Conservation (phyloP, 2,797 vertebrate genomes). For the Danio choprae region DNA sequence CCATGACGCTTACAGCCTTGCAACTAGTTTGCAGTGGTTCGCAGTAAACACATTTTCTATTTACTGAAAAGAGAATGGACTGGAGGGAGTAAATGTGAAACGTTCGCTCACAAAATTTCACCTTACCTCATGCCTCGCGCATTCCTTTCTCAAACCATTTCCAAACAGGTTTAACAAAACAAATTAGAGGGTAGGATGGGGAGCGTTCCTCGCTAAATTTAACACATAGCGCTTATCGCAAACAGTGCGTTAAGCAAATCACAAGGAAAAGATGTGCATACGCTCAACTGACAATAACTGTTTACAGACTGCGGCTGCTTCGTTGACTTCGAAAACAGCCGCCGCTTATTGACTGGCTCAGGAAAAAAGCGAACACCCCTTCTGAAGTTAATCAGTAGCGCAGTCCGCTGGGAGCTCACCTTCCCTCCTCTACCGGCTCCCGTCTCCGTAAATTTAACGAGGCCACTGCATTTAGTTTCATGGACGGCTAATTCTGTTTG, state of each 20-base stretch:
- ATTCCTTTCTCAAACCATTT: slow-evolving; percentile 6
- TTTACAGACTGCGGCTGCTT: slow-evolving; percentile 50
- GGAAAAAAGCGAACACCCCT: slow-evolving; percentile 53
- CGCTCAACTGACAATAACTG: slow-evolving; percentile 58
- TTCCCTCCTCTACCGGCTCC: slow-evolving; percentile 28
- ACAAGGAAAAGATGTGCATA: slow-evolving; percentile 58
- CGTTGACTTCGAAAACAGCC: slow-evolving; percentile 54
- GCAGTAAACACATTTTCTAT: slow-evolving; percentile 18
- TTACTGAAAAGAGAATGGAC: slow-evolving; percentile 1
- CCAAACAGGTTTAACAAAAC: slow-evolving; percentile 32
- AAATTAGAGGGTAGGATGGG: slow-evolving; percentile 8
- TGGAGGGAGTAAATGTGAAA: slow-evolving; percentile 5
- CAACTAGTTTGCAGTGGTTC: background rate
- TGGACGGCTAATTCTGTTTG: slow-evolving; percentile 65
- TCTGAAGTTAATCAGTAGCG: slow-evolving; percentile 64
- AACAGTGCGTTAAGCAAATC: slow-evolving; percentile 13
- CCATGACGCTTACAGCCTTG: background rate
- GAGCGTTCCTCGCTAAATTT: slow-evolving; percentile 32
- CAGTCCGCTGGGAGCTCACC: slow-evolving; percentile 51
- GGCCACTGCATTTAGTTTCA: slow-evolving; percentile 59
- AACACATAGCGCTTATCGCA: slow-evolving; percentile 18
- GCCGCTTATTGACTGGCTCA: slow-evolving; percentile 60
- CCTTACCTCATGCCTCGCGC: background rate
- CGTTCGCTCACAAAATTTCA: slow-evolving; percentile 11
- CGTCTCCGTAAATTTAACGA: slow-evolving; percentile 53